Evolutionary conservation across 1,140 invertebrate genomes (phyloP).

Genomic region (Danaus melanippus): DNA sequence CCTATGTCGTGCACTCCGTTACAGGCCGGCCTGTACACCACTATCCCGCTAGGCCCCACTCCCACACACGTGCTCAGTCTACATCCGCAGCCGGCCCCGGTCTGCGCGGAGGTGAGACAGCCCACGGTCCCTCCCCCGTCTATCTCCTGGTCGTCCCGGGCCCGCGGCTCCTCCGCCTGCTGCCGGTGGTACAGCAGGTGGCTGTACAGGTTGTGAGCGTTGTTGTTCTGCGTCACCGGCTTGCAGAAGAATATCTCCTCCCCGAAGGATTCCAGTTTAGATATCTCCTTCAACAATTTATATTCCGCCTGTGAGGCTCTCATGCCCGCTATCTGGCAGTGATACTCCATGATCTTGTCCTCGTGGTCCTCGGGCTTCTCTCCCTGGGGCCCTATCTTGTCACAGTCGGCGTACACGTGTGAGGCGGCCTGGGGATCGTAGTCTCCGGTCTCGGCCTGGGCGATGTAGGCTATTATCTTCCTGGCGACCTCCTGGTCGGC

Average conservation of each 20-base stretch:
- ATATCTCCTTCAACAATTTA: slow-evolving; percentile 85
- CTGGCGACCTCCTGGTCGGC: slow-evolving; percentile 79
- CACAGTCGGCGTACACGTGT: slow-evolving; percentile 76
- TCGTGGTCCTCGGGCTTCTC: slow-evolving; percentile 77
- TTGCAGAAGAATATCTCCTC: slow-evolving; percentile 87
- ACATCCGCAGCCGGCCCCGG: slow-evolving; percentile 60
- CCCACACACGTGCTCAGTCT: slow-evolving; percentile 73
- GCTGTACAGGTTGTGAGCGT: slow-evolving; percentile 66
- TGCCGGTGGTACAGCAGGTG: slow-evolving; percentile 63
- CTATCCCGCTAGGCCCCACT: slow-evolving; percentile 87
- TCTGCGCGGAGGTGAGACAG: slow-evolving; percentile 57
- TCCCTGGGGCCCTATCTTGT: slow-evolving; percentile 73
- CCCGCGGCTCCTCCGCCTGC: slow-evolving; percentile 54
- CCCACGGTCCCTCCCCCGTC: slow-evolving; percentile 67
- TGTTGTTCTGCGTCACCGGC: slow-evolving; percentile 60
- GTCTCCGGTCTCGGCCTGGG: slow-evolving; percentile 81
- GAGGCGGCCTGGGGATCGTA: slow-evolving; percentile 75
- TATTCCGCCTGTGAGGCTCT: slow-evolving; percentile 79
- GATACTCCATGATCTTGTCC: slow-evolving; percentile 76
- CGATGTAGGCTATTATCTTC: slow-evolving; percentile 83
- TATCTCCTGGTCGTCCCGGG: slow-evolving; percentile 61
- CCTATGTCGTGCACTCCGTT: slow-evolving; percentile 71
- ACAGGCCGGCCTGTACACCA: slow-evolving; percentile 75
- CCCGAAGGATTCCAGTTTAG: slow-evolving; percentile 84
- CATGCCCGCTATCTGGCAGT: slow-evolving; percentile 71